Evolutionary conservation across 2,888 invertebrate species (phyloP).

Genomic region (Leucophenga montana): DNA sequence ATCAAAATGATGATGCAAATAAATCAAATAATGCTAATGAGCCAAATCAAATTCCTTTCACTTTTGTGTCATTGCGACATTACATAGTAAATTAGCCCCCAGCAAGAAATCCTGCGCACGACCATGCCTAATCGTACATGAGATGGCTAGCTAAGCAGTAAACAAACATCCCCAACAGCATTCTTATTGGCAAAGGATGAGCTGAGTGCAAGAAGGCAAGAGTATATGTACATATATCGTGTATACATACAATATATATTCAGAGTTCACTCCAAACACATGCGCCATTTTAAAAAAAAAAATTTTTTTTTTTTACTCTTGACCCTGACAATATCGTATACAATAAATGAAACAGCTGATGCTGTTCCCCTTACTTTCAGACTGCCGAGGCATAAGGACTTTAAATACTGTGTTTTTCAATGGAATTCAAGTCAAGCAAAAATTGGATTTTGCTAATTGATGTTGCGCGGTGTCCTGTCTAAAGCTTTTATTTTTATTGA

Average conservation of each 20-base stretch:
- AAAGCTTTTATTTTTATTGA: constrained; percentile 26
- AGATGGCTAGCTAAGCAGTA: no score
- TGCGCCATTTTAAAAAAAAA: no score
- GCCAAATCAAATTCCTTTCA: no score
- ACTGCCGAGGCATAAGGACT: background rate
- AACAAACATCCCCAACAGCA: no score
- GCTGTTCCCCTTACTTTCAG: constrained; percentile 29
- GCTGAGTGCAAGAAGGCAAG: no score
- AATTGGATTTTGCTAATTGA: background rate
- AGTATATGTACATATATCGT: background rate
- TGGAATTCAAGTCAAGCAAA: background rate
- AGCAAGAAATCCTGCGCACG: no score
- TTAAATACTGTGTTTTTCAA: constrained; percentile 9
- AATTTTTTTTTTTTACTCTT: constrained; percentile 48
- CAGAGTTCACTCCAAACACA: constrained; percentile 27
- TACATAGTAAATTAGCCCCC: no score
- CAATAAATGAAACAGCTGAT: constrained; percentile 63
- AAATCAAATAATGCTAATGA: no score
- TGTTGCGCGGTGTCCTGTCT: no score
- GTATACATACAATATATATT: background rate
- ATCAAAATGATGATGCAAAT: no score
- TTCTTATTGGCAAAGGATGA: background rate
- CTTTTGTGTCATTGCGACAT: no score
- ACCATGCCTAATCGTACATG: no score
- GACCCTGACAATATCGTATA: constrained; percentile 53